These are phyloP conservation scores for Palloptera scutellata DNA, from an alignment of 2,888 invertebrate species.

Conservation along the genomic window DNA sequence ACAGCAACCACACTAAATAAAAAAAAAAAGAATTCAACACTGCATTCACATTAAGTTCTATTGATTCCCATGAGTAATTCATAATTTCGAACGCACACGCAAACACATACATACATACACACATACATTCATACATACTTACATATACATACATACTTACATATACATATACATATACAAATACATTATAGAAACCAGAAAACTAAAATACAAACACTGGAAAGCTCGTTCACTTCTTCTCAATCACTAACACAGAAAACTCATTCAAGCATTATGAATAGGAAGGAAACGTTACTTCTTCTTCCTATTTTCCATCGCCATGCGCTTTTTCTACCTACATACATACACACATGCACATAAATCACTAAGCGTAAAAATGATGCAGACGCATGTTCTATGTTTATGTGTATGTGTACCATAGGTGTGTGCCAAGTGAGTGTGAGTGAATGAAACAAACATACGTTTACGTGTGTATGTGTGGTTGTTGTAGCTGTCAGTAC, in stretches of 20 bases:
- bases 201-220: conserved; percentile 9
- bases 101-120: not conserved
- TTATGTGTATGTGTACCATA: not conserved
- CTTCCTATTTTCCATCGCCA: not conserved
- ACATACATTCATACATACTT: not conserved
- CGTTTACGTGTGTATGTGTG: not conserved
- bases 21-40: conserved; percentile 15
- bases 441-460: not conserved
- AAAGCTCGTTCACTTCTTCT: not conserved
- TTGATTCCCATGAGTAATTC: conserved; percentile 36
- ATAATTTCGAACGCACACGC: conserved; percentile 20
- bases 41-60: conserved; percentile 28
- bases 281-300: conserved; percentile 2
- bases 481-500: conserved; percentile 10
- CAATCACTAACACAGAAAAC: not conserved
- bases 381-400: not conserved
- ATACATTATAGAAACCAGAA: conserved; percentile 1
- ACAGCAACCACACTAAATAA: not conserved
- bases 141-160: not conserved
- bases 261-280: conserved; percentile 21
- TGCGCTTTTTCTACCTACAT: not conserved
- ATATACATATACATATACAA: not conserved
- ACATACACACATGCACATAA: conserved; percentile 1
- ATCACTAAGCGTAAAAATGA: conserved; percentile 12
- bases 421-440: not conserved